Evolutionary conservation across 2,113 vertebrate genomes (phyloP).

Genomic region (Poecile atricapillus): DNA sequence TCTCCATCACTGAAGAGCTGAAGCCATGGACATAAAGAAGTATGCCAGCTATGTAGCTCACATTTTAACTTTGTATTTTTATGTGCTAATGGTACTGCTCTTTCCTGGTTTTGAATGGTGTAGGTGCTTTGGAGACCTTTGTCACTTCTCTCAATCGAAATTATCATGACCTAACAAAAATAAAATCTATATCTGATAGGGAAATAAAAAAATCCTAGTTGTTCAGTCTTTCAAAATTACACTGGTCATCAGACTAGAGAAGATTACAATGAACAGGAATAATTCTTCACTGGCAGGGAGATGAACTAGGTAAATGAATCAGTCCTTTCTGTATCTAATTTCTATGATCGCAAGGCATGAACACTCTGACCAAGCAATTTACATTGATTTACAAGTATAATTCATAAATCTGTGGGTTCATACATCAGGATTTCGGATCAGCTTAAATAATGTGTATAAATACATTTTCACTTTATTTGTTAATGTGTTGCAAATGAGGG

Average conservation of each 20-base stretch:
- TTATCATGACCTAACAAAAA: background rate
- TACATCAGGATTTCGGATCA: constrained; percentile 4
- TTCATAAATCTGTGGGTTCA: constrained; percentile 30
- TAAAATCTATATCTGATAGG: background rate
- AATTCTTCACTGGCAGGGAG: background rate
- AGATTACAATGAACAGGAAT: background rate
- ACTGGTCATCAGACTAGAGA: background rate
- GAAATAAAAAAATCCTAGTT: background rate
- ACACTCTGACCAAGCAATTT: constrained; percentile 38
- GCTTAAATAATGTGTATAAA: constrained; percentile 23
- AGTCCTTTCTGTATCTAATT: constrained; percentile 35
- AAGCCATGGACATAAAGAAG: background rate
- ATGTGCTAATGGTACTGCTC: background rate
- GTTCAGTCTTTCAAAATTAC: background rate
- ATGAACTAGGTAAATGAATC: constrained; percentile 31
- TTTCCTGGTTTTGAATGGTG: background rate
- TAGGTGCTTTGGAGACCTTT: background rate
- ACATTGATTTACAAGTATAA: constrained; percentile 50
- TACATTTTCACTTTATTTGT: constrained; percentile 39
- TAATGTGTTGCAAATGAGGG: constrained; percentile 20
- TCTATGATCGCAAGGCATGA: constrained; percentile 8
- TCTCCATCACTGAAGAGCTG: background rate
- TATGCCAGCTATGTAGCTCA: background rate
- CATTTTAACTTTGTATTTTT: background rate
- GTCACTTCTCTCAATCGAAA: background rate